These are phyloP conservation scores for Drosophila barbarae DNA, from an alignment of 2,888 invertebrate species.

Conservation along the genomic window DNA sequence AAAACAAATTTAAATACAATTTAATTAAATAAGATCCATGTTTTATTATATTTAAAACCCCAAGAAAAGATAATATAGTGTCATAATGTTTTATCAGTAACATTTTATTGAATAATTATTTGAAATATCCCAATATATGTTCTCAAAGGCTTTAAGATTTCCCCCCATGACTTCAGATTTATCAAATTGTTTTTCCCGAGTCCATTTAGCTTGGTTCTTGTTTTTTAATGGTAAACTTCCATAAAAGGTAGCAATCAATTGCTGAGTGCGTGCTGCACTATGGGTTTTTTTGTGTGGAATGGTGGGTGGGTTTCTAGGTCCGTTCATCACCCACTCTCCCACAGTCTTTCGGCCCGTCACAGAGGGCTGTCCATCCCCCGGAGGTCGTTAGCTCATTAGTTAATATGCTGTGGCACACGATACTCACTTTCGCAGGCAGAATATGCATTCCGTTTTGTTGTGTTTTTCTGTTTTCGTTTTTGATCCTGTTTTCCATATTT, in stretches of 20 bases:
- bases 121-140: too few species aligned
- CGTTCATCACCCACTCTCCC: conserved; percentile 13
- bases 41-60: too few species aligned
- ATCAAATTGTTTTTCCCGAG: not conserved
- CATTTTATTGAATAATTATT: too few species aligned
- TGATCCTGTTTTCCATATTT: conserved; percentile 26
- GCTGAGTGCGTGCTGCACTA: conserved; percentile 20
- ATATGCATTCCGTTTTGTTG: conserved; percentile 40
- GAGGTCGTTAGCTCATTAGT: conserved; percentile 61
- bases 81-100: too few species aligned
- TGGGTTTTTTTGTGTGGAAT: conserved; percentile 2
- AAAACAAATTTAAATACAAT: too few species aligned
- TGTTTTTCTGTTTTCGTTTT: conserved; percentile 13
- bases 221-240: not conserved
- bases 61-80: too few species aligned
- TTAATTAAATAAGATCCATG: too few species aligned
- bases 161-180: not conserved
- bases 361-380: conserved; percentile 39
- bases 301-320: conserved; percentile 24
- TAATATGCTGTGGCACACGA: conserved; percentile 42
- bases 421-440: conserved; percentile 35
- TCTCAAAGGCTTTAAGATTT: not conserved
- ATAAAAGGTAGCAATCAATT: conserved; percentile 5
- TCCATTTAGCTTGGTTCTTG: not conserved
- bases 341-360: not conserved